Evolutionary conservation across 1,140 invertebrate species (phyloP).

Genomic region (Chymomyza costata): DNA sequence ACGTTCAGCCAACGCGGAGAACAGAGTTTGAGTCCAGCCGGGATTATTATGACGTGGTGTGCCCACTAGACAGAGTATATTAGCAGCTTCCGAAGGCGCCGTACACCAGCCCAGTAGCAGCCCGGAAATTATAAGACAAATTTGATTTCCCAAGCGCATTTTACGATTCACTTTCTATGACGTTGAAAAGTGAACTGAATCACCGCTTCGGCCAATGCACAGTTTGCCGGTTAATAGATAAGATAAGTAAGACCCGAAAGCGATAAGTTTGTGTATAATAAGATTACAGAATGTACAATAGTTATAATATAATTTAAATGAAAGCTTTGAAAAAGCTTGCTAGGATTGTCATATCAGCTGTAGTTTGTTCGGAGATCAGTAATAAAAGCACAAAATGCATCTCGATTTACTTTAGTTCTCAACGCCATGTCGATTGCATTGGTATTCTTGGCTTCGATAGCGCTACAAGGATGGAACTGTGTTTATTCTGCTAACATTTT

Average conservation of each 20-base stretch:
- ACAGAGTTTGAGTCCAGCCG: constrained; percentile 34
- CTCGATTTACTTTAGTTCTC: constrained; percentile 4
- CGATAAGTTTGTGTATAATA: no score
- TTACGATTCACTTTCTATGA: neutral
- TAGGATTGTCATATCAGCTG: neutral
- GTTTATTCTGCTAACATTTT: constrained; percentile 22
- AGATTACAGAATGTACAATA: no score
- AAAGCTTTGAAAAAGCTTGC: no score
- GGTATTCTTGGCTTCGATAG: neutral
- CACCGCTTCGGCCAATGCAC: neutral
- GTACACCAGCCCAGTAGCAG: constrained; percentile 10
- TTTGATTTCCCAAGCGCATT: constrained; percentile 35
- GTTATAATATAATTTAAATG: no score
- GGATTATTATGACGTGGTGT: constrained; percentile 42
- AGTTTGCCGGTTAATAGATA: constrained; percentile 26
- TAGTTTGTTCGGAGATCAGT: neutral
- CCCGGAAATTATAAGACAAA: neutral
- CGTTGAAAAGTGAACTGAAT: constrained; percentile 21
- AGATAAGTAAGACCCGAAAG: no score
- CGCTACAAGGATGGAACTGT: neutral
- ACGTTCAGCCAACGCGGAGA: constrained; percentile 33
- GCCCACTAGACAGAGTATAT: constrained; percentile 40
- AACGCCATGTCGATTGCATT: constrained; percentile 9
- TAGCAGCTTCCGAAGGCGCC: constrained; percentile 21
- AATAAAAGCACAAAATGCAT: constrained; percentile 2